Conservation (phyloP, 2,113 vertebrate species). For the Willisornis vidua region DNA sequence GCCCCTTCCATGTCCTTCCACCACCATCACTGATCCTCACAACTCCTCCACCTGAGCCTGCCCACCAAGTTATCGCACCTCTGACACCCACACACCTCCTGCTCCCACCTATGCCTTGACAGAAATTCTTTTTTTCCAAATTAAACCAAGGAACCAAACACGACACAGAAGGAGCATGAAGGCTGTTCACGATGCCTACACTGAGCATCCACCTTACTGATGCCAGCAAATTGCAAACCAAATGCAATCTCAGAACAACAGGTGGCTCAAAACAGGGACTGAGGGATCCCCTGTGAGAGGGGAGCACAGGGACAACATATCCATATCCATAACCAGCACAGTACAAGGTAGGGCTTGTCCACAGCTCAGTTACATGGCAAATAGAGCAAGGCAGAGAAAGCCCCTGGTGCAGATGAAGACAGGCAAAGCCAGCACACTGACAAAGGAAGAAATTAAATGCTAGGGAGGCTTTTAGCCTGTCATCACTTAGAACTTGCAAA, state of each 20-base stretch:
- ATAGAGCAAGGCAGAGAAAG: background rate
- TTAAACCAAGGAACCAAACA: background rate
- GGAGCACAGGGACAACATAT: accelerated
- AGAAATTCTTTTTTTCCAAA: background rate
- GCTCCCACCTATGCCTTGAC: background rate
- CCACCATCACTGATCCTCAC: background rate
- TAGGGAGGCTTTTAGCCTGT: background rate
- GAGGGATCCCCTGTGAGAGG: background rate
- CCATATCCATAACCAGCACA: background rate
- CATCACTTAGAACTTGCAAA: background rate
- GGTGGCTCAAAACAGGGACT: accelerated
- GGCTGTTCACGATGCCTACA: background rate
- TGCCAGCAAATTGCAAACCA: background rate
- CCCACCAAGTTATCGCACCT: background rate
- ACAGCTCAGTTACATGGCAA: background rate
- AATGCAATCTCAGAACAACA: background rate
- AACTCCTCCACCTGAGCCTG: background rate
- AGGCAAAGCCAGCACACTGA: background rate
- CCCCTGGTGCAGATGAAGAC: background rate
- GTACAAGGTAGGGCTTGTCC: background rate
- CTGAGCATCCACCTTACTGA: background rate
- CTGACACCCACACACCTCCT: background rate
- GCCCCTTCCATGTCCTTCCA: background rate
- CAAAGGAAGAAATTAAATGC: background rate
- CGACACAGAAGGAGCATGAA: background rate